These are phyloP conservation scores for Agelastica alni DNA, from an alignment of 2,888 invertebrate species.

Conservation along the genomic window DNA sequence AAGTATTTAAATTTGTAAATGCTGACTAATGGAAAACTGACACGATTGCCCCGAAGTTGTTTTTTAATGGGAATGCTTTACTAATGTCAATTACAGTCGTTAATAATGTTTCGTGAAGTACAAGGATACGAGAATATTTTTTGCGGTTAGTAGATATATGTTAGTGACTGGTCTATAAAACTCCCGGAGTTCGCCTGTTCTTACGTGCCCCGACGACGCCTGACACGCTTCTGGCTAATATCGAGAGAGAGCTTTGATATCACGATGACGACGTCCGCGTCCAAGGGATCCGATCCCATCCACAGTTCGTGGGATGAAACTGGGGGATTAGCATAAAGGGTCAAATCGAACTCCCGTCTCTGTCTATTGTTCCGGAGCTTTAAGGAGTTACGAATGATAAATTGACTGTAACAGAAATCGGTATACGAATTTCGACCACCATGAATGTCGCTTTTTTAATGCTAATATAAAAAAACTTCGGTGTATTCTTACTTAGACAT, in stretches of 20 bases:
- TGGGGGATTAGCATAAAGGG: constrained; percentile 21
- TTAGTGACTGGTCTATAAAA: constrained; percentile 8
- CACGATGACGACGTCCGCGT: constrained; percentile 10
- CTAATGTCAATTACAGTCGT: too few species aligned
- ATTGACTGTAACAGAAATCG: neutral
- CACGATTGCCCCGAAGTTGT: too few species aligned
- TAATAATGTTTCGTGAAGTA: too few species aligned
- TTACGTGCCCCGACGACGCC: constrained; percentile 17
- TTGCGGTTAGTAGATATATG: too few species aligned
- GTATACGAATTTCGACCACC: too few species aligned
- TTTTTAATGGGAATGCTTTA: too few species aligned
- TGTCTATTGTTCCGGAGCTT: constrained; percentile 1
- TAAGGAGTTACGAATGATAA: neutral
- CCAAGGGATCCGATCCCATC: neutral
- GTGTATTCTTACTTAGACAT: too few species aligned
- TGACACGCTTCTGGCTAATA: constrained; percentile 22
- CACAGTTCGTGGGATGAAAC: constrained; percentile 4
- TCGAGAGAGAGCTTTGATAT: constrained; percentile 21
- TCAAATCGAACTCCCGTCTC: constrained; percentile 15
- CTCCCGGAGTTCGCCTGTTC: neutral
- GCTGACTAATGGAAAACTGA: too few species aligned
- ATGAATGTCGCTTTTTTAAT: too few species aligned
- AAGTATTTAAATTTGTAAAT: too few species aligned
- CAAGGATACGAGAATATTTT: too few species aligned
- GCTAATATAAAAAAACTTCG: too few species aligned